phyloP scores from a whole-genome alignment of 1,140 invertebrate genomes.

The Dryas iulia region DNA sequence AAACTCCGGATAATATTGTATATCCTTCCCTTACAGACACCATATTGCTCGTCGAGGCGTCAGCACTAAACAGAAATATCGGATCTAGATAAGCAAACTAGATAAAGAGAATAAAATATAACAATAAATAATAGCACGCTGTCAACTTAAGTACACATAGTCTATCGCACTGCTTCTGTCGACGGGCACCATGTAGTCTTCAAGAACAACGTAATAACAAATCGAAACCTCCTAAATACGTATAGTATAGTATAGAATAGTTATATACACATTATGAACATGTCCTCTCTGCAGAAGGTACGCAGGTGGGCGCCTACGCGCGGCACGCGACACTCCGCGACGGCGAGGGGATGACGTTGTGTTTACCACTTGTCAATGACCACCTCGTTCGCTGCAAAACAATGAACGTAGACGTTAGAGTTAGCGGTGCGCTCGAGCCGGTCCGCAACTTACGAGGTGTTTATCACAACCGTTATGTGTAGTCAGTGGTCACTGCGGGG shows the following conservation, averaged over 20 bases:
- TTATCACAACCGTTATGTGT: too few species aligned
- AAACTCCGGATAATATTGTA: constrained; percentile 76
- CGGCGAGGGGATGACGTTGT: constrained; percentile 43
- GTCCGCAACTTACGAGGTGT: constrained; percentile 71
- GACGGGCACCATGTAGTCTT: constrained; percentile 80
- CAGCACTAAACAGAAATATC: constrained; percentile 77
- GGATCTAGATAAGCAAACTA: constrained; percentile 78
- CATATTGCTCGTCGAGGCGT: constrained; percentile 78
- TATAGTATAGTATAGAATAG: constrained; percentile 37
- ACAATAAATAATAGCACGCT: constrained; percentile 78
- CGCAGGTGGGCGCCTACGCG: constrained; percentile 30
- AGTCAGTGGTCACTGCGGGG: constrained; percentile 79
- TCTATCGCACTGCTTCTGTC: constrained; percentile 78
- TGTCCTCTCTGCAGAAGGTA: constrained; percentile 64
- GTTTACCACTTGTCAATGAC: constrained; percentile 82
- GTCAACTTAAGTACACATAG: constrained; percentile 79
- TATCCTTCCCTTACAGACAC: constrained; percentile 78
- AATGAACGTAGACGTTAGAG: constrained; percentile 59
- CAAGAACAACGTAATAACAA: constrained; percentile 78
- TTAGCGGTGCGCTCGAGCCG: constrained; percentile 66
- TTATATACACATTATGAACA: constrained; percentile 80
- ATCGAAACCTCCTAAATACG: constrained; percentile 78
- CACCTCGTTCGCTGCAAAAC: constrained; percentile 82
- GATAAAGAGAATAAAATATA: constrained; percentile 78
- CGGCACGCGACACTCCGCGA: constrained; percentile 29